A percentile compares a stretch with the other conserved stretches of the same genome.
Conservation (phyloP, 2,797 vertebrate species). For the Psittacula echo region DNA sequence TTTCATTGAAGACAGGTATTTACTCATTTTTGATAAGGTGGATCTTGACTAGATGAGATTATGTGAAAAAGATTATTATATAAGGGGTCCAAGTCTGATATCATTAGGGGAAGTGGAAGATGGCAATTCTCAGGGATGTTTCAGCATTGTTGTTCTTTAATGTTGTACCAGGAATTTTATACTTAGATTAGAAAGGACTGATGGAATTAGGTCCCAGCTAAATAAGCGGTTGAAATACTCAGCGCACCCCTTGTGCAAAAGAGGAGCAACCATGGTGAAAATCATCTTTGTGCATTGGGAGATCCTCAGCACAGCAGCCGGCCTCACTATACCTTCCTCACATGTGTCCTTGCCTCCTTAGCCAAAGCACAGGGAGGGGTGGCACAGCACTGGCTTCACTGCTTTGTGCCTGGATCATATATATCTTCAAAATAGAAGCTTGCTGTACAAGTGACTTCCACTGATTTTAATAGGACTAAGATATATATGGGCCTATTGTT, state of each 20-base stretch:
- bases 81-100: not conserved
- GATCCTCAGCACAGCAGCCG: not conserved
- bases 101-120: not conserved
- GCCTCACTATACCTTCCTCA: not conserved
- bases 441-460: not conserved
- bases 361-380: not conserved
- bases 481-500: not conserved
- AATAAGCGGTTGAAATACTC: not conserved
- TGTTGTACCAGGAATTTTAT: not conserved
- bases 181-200: not conserved
- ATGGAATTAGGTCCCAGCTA: not conserved
- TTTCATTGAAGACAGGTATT: not conserved
- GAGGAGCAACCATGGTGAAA: not conserved
- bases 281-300: not conserved
- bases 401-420: not conserved
- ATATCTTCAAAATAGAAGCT: not conserved
- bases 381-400: not conserved
- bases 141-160: not conserved
- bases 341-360: not conserved
- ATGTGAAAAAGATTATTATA: not conserved
- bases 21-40: not conserved
- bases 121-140: not conserved
- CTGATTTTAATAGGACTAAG: not conserved
- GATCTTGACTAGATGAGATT: not conserved
- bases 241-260: not conserved